Conservation (phyloP, 2,113 vertebrate genomes). For the Mesembrinibis cayennensis region DNA sequence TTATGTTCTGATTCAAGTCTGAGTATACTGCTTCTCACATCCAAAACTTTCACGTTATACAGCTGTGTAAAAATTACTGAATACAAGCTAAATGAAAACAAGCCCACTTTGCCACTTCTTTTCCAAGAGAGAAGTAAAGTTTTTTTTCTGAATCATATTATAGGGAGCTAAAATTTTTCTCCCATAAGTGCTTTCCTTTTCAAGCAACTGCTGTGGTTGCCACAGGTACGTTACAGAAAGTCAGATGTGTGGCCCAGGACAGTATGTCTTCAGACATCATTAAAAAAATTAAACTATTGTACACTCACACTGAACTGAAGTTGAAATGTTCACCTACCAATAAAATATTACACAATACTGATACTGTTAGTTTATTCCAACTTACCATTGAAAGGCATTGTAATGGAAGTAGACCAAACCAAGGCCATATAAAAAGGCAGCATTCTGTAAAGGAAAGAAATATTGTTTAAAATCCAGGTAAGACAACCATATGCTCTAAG, state of each 20-base stretch:
- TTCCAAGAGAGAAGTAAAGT: not conserved
- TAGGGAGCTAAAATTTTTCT: not conserved
- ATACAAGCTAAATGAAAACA: not conserved
- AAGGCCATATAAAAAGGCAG: slow-evolving; percentile 99
- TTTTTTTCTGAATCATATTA: accelerated
- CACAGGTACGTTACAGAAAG: not conserved
- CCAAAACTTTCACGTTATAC: not conserved
- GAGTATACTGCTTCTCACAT: accelerated
- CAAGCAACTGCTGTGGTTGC: not conserved
- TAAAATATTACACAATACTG: not conserved
- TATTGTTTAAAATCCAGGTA: not conserved
- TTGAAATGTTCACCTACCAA: not conserved
- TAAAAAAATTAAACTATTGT: not conserved
- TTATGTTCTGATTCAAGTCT: not conserved
- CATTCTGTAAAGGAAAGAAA: slow-evolving; percentile 86
- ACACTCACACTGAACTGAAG: not conserved
- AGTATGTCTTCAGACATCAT: not conserved
- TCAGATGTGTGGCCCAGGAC: not conserved
- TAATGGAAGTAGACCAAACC: slow-evolving; percentile 99
- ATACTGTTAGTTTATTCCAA: slow-evolving; percentile 41
- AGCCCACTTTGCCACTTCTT: not conserved
- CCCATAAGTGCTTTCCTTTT: not conserved
- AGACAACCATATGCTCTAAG: not conserved
- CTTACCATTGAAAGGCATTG: slow-evolving; percentile 99
- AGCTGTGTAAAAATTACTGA: not conserved